Evolutionary conservation across 2,888 invertebrate species (phyloP).

Genomic region (Tachina fera): DNA sequence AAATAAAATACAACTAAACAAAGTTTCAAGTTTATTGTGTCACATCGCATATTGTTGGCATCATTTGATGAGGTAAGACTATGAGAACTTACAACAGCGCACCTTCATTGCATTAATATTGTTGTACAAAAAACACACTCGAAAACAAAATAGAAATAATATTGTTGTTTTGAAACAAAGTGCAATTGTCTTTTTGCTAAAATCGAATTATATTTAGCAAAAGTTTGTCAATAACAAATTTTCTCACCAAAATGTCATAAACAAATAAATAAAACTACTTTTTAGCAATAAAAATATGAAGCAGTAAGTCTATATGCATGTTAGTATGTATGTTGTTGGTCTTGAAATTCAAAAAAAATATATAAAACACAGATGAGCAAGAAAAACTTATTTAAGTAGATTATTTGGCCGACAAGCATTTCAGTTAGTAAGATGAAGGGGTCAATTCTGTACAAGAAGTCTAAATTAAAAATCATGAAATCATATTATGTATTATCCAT

Average conservation of each 20-base stretch:
- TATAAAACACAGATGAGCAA: neutral
- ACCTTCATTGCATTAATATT: neutral
- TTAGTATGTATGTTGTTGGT: no score
- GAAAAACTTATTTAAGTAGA: no score
- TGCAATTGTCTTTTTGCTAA: conserved; percentile 22
- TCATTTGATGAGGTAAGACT: conserved; percentile 52
- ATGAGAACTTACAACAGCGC: conserved; percentile 24
- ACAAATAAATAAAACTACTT: conserved; percentile 4
- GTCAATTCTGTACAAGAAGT: no score
- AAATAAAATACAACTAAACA: conserved; percentile 12
- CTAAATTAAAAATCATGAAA: no score
- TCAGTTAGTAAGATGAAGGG: no score
- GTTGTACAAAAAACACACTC: neutral
- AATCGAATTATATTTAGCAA: conserved; percentile 60
- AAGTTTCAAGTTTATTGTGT: conserved; percentile 69
- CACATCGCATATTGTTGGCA: conserved; percentile 62
- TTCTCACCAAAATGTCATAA: neutral
- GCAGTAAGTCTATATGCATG: no score
- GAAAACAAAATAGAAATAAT: conserved; percentile 1
- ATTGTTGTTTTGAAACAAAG: conserved; percentile 43
- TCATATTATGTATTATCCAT: no score
- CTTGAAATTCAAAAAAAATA: neutral
- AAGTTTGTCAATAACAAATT: conserved; percentile 45
- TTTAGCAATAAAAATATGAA: no score
- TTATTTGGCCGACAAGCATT: no score